These are phyloP conservation scores for Tragulus kanchil DNA, from an alignment of 2,113 vertebrate species.

Conservation along the genomic window DNA sequence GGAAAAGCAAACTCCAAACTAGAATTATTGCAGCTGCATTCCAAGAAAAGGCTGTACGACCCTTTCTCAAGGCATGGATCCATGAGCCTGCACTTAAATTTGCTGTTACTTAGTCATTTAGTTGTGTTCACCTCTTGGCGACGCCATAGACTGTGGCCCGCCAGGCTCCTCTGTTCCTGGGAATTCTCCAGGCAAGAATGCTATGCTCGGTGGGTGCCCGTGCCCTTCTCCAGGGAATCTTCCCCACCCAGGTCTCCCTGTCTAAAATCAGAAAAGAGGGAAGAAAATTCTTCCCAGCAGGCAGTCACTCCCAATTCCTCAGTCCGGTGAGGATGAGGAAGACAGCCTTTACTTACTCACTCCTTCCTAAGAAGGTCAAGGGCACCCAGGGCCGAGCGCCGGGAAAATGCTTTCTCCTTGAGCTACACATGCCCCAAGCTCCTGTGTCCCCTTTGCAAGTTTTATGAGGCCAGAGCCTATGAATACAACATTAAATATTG, in stretches of 20 bases:
- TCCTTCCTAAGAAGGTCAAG: accelerated
- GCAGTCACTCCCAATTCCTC: background rate
- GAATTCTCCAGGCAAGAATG: background rate
- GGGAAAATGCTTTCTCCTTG: background rate
- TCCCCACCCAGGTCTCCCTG: too few species aligned
- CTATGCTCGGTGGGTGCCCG: too few species aligned
- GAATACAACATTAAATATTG: constrained; percentile 73
- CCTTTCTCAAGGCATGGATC: background rate
- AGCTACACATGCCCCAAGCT: background rate
- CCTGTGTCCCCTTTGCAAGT: background rate
- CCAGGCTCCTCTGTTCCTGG: background rate
- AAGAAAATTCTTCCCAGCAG: background rate
- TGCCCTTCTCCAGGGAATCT: too few species aligned
- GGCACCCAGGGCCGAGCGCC: accelerated
- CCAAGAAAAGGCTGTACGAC: too few species aligned
- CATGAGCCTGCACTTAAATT: accelerated
- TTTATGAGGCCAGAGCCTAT: constrained; percentile 21
- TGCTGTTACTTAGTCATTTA: background rate
- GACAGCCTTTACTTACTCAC: background rate
- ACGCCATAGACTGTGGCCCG: background rate
- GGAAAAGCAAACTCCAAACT: background rate
- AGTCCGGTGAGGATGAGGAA: background rate
- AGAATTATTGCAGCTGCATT: too few species aligned
- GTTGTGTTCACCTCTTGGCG: accelerated
- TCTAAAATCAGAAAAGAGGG: background rate